Evolutionary conservation across 2,113 vertebrate species (phyloP), one percentile per base, ranked within the genome.

Genomic region (Eupsittula cactorum): DNA sequence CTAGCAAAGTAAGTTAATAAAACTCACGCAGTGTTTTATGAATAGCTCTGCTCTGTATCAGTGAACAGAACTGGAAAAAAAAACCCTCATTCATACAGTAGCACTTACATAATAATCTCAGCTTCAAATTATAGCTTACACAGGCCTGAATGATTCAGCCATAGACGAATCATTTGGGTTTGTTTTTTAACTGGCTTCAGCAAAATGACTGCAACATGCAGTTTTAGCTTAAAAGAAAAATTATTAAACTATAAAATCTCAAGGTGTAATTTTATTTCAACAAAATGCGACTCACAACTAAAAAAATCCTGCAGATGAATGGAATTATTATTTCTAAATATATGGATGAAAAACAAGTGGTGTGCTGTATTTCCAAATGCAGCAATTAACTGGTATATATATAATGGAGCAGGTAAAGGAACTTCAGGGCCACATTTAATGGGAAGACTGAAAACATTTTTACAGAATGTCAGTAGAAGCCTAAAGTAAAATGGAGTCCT

Each of bases 121-220:
- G 69, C 37, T 95, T 91, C 90, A 93, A 96, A 90, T 91, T 79
- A 88, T 17, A 91, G 90, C 57, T 86, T 82, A 44, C 52, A 64
- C 23, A 84, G 73, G 64, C 59, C 60, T 84, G 62, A 92, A 84
- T 84, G 90, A 94, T 59, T 95, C 77, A 95, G 13, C 24, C 57
- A 83, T 39, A 94, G 86, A 94, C 27, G 76, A 93, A 76, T 86
- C 29, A 62, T 44, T 44, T 10, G 6, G 19, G 16, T 1, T 62
- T 65, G 75, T 70, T 64, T 37, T 83, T 46, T 37, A 68, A 52
- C 15, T 50, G 39, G 69, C 65, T 94, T 70, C 75, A 92, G 68
- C n/a, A 63, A 94, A 88, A 73, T 79, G 71, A 74, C 12, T 84
- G 57, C 52, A 96, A 82, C 25, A 35, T 49, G 60, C 37, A 53